A percentile compares a stretch with the other conserved stretches of the same genome.
Conservation (phyloP, 2,113 vertebrate genomes). For the Puma concolor region DNA sequence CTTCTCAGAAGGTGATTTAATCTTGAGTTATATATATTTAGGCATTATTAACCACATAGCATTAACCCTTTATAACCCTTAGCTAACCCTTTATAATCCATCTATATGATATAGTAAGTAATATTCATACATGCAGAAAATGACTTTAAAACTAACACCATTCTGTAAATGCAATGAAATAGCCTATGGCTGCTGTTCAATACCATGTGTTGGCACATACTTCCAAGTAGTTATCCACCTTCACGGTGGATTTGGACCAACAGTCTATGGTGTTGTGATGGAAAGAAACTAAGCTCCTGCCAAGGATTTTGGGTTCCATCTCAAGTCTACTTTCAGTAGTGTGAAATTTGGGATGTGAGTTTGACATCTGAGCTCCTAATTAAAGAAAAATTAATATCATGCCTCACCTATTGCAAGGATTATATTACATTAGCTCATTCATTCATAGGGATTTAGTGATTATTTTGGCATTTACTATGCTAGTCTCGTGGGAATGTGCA, state of each 20-base stretch:
- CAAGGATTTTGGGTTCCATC: neutral
- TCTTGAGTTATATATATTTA: neutral
- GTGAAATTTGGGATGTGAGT: neutral
- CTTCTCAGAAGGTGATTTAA: neutral
- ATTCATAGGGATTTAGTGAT: neutral
- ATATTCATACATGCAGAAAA: neutral
- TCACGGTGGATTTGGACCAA: neutral
- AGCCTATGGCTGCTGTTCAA: neutral
- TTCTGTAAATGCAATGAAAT: neutral
- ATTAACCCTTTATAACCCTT: neutral
- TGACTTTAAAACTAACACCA: neutral
- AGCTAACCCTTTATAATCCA: neutral
- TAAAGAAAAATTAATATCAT: neutral
- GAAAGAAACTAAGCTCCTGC: neutral
- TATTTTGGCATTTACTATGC: neutral
- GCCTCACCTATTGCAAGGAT: neutral
- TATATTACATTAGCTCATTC: neutral
- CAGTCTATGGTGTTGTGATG: neutral
- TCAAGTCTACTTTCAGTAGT: neutral
- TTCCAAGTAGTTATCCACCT: neutral
- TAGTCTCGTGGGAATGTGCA: neutral
- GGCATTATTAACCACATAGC: neutral
- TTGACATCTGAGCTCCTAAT: neutral
- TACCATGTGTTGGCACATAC: neutral
- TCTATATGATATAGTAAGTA: neutral